A percentile compares a stretch with the other conserved stretches of the same genome.
Evolutionary conservation across 2,888 invertebrate genomes (phyloP).

Genomic region (Drosophila testacea): DNA sequence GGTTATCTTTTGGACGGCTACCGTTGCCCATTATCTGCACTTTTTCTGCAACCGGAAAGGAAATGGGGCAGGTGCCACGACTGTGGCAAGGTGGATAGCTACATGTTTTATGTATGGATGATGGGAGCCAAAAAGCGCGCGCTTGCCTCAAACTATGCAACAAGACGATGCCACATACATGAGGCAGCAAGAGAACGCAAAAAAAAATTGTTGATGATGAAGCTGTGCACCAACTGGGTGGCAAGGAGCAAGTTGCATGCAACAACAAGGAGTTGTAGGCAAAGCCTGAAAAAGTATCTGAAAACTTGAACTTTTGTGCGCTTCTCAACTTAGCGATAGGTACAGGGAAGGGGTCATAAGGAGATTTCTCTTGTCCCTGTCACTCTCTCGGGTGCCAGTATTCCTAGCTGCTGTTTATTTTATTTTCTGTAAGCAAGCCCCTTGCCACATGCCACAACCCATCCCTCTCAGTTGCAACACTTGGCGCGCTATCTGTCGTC

Average conservation of each 20-base stretch:
- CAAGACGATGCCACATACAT: constrained; percentile 42
- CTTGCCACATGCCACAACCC: neutral
- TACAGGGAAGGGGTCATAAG: neutral
- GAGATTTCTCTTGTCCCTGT: neutral
- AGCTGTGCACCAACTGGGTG: constrained; percentile 49
- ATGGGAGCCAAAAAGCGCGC: constrained; percentile 64
- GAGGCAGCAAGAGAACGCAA: constrained; percentile 1
- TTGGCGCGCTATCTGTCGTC: constrained; percentile 61
- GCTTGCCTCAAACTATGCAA: constrained; percentile 37
- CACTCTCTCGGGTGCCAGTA: constrained; percentile 37
- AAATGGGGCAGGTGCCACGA: neutral
- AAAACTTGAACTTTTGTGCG: constrained; percentile 76
- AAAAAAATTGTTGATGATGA: constrained; percentile 66
- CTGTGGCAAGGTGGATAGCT: neutral
- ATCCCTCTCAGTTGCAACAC: neutral
- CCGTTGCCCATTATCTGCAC: constrained; percentile 67
- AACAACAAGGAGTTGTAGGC: constrained; percentile 14
- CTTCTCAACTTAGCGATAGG: constrained; percentile 66
- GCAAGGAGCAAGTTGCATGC: constrained; percentile 17
- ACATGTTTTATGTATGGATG: constrained; percentile 74
- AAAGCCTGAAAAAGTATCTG: constrained; percentile 50
- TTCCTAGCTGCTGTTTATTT: constrained; percentile 67
- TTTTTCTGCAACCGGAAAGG: constrained; percentile 48
- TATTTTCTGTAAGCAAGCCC: constrained; percentile 60
- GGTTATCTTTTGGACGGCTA: constrained; percentile 31